Evolutionary conservation across 2,113 vertebrate genomes (phyloP).

Genomic region (Arothron firmamentum): DNA sequence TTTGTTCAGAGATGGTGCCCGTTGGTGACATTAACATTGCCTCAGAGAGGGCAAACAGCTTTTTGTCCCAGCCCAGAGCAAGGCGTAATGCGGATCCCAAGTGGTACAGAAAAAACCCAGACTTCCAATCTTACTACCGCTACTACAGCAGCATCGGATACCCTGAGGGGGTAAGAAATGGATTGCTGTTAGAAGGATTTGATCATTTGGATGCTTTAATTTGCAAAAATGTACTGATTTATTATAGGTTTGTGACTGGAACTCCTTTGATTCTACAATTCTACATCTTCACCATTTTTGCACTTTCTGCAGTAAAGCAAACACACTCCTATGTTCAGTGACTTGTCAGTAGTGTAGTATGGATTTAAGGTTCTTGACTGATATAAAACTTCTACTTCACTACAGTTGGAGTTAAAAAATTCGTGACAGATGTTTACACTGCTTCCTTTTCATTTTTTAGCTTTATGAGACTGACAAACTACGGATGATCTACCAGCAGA

Average conservation of each 20-base stretch:
- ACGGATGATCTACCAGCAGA: constrained; percentile 80
- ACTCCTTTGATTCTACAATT: too few relatives aligned
- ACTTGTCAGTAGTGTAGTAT: too few relatives aligned
- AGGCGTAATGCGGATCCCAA: constrained; percentile 68
- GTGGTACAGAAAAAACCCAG: constrained; percentile 74
- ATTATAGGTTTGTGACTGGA: too few relatives aligned
- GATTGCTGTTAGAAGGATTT: background rate
- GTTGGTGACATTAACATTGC: constrained; percentile 49
- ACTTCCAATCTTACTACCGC: constrained; percentile 80
- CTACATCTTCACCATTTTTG: too few relatives aligned
- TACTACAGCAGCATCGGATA: constrained; percentile 83
- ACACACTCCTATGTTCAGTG: too few relatives aligned
- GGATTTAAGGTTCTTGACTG: too few relatives aligned
- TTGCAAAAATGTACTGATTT: too few relatives aligned
- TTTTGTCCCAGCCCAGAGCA: constrained; percentile 68
- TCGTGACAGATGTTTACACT: background rate
- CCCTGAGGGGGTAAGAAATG: constrained; percentile 73
- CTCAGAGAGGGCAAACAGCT: constrained; percentile 63
- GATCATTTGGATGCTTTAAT: background rate
- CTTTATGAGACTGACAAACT: constrained; percentile 80
- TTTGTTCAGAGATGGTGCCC: constrained; percentile 56
- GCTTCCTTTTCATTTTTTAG: constrained; percentile 38
- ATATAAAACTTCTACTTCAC: too few relatives aligned
- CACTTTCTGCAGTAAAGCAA: too few relatives aligned
- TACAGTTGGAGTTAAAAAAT: too few relatives aligned